Evolutionary conservation across 2,113 vertebrate genomes (phyloP).

Genomic region (Platichthys stellatus): DNA sequence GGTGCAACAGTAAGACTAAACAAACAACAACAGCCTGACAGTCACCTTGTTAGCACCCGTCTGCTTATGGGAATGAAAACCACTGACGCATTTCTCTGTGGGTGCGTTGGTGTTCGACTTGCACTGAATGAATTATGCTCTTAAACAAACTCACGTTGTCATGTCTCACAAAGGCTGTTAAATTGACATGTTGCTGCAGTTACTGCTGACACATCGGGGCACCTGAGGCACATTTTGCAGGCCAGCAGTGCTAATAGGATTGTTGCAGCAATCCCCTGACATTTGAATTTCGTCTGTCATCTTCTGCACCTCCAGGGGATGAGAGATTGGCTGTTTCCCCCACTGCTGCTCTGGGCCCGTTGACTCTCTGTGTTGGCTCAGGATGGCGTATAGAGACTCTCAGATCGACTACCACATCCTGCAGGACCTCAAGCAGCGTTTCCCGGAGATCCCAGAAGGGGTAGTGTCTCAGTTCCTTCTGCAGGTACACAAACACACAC

Average conservation of each 20-base stretch:
- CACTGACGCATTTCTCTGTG: not conserved
- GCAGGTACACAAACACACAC: slow-evolving; percentile 82
- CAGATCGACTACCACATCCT: slow-evolving; percentile 95
- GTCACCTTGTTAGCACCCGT: not conserved
- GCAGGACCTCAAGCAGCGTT: slow-evolving; percentile 97
- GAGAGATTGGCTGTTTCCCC: slow-evolving; percentile 87
- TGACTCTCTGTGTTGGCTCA: slow-evolving; percentile 86
- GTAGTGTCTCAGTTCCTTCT: slow-evolving; percentile 98
- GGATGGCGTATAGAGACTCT: slow-evolving; percentile 95
- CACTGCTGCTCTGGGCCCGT: slow-evolving; percentile 86
- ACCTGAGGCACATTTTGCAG: slow-evolving; percentile 24
- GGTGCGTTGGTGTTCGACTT: not conserved
- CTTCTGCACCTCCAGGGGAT: slow-evolving; percentile 79
- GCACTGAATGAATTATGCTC: not conserved
- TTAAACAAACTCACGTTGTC: not conserved
- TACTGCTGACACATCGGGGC: slow-evolving; percentile 57
- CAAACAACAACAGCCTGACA: slow-evolving; percentile 67
- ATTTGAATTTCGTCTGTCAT: slow-evolving; percentile 11
- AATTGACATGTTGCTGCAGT: slow-evolving; percentile 7
- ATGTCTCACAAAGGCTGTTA: not conserved
- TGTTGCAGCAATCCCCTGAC: not conserved
- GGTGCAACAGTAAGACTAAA: slow-evolving; percentile 61
- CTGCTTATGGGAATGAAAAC: slow-evolving; percentile 7
- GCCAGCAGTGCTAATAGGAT: not conserved
- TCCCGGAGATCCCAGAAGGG: slow-evolving; percentile 97